Evolutionary conservation across 2,113 vertebrate genomes (phyloP), one percentile per base, ranked within the genome.

Genomic region (Laterallus jamaicensis): DNA sequence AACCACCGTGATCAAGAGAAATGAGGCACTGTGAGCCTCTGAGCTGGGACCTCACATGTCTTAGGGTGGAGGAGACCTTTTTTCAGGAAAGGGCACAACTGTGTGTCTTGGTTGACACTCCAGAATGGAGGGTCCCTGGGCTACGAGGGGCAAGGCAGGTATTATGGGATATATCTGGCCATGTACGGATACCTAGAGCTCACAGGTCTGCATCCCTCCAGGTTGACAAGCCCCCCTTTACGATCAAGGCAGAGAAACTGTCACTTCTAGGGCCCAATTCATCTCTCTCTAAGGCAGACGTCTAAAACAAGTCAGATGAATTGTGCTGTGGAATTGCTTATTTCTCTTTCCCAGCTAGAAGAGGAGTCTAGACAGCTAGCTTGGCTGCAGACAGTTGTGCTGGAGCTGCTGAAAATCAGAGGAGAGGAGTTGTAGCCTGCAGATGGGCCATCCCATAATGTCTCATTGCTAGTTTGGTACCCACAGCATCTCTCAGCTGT

Each of bases 301-400:
- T 79, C 80, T 79, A 32, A 95, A 95, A 63, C 77, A 84, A 91
- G 80, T 44, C 66, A 75, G 89, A 95, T 37, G 77, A 84, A 95
- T 87, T 83, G 94, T 89, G 54, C 77, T 68, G 69, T 56, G 58
- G 69, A 92, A 82, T 68, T 68, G 86, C 62, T 89, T 93, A 66
- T 86, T 96, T 89, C 91, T 91, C 60, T 95, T 91, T 73, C 59
- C 73, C 17, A 26, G 3, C 49, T 54, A 3, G 37, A 92, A 52
- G 26, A 35, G 56, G 55, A 86, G 77, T 39, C 54, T 7, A 52
- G 66, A 22, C 52, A 84, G 69, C 52, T 44, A 75, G 19, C 47
- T 78, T 3, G 4, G 80, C 82, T 82, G 66, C 37, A 60, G 66
- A 32, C 13, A 22, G 19, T 60, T 42, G 42, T 11, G 56, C 42